These are phyloP conservation scores for Amiota communis DNA, from an alignment of 2,888 invertebrate genomes.

Conservation along the genomic window DNA sequence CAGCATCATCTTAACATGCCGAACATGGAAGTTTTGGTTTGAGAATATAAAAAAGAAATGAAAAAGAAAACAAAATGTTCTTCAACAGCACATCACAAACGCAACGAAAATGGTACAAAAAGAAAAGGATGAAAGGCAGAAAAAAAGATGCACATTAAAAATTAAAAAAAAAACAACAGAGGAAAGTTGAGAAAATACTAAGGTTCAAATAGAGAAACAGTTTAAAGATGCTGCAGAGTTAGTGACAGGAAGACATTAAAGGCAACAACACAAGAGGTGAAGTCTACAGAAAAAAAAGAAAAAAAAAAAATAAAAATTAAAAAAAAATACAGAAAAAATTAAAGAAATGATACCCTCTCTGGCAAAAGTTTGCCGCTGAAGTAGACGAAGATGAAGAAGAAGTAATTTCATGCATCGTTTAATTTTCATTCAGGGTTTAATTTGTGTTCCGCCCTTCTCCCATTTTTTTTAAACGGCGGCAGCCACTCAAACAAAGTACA, in stretches of 20 bases:
- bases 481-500: background rate
- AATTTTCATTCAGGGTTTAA: conserved; percentile 70
- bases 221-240: conserved; percentile 30
- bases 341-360: background rate
- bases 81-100: conserved; percentile 8
- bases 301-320: conserved; percentile 43
- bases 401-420: conserved; percentile 71
- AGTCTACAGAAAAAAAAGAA: conserved; percentile 44
- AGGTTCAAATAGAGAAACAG: conserved; percentile 4
- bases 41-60: background rate
- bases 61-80: background rate
- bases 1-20: too few species aligned
- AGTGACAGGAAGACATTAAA: conserved; percentile 26
- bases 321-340: conserved; percentile 30
- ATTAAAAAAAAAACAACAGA: conserved; percentile 54
- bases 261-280: conserved; percentile 20
- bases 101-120: conserved; percentile 35
- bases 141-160: conserved; percentile 60
- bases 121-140: conserved; percentile 15
- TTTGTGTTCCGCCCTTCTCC: conserved; percentile 56
- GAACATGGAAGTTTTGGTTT: background rate
- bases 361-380: conserved; percentile 10
- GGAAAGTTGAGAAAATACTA: background rate
- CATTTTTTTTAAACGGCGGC: background rate
- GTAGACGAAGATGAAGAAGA: conserved; percentile 45